Conservation (phyloP, 2,797 vertebrate species). For the Sylvia borin region DNA sequence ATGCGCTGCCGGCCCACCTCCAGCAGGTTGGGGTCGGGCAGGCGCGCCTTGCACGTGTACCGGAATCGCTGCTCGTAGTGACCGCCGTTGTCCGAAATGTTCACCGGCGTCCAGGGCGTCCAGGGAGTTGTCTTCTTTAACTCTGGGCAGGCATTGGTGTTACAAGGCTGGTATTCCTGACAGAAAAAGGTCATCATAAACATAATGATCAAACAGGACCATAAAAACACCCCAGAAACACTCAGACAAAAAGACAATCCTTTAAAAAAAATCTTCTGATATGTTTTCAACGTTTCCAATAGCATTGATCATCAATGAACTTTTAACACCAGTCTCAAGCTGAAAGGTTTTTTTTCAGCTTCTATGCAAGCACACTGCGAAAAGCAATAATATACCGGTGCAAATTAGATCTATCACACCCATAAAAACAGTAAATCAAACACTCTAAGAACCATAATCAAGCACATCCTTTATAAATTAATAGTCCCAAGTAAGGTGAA, state of each 20-base stretch:
- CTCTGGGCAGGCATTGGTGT: conserved; percentile 90
- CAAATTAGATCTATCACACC: background rate
- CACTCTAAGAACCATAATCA: background rate
- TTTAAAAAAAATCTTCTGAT: background rate
- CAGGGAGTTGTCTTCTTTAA: conserved; percentile 97
- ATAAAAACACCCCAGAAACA: background rate
- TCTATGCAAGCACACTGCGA: background rate
- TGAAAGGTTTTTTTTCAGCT: background rate
- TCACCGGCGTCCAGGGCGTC: conserved; percentile 96
- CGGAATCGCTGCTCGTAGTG: conserved; percentile 97
- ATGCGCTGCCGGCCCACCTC: conserved; percentile 95
- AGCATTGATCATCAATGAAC: background rate
- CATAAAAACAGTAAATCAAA: background rate
- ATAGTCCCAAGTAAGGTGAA: background rate
- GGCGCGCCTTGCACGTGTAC: conserved; percentile 94
- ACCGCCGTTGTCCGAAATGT: conserved; percentile 95
- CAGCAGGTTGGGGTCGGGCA: conserved; percentile 87
- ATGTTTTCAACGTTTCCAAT: background rate
- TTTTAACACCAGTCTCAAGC: background rate
- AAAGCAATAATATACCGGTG: background rate
- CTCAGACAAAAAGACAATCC: background rate
- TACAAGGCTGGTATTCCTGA: conserved; percentile 95
- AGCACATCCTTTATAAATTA: background rate
- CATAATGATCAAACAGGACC: accelerated
- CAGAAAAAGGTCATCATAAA: background rate